Evolutionary conservation across 2,113 vertebrate genomes (phyloP).

Genomic region (Toxotes chatareus): DNA sequence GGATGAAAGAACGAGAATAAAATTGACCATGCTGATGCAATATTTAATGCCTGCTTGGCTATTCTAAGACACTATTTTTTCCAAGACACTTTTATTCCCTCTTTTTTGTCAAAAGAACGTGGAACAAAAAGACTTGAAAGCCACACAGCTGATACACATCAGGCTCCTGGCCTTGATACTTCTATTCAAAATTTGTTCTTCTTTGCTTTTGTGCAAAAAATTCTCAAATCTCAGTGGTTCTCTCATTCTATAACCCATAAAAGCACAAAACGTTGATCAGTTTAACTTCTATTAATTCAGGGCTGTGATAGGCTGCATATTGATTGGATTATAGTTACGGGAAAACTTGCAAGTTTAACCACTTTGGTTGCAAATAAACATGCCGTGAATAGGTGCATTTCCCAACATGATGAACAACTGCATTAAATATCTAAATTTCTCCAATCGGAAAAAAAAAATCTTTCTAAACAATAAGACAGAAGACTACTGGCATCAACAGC

Average conservation of each 20-base stretch:
- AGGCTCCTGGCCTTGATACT: constrained; percentile 30
- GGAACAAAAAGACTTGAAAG: constrained; percentile 35
- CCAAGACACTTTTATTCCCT: neutral
- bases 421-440: neutral
- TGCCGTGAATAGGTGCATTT: too few species aligned
- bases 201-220: constrained; percentile 16
- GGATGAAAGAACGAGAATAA: constrained; percentile 35
- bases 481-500: too few species aligned
- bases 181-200: neutral
- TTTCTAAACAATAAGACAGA: neutral
- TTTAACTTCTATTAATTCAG: neutral
- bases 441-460: neutral
- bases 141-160: constrained; percentile 19
- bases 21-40: constrained; percentile 45
- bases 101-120: constrained; percentile 45
- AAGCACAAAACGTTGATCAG: neutral
- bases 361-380: neutral
- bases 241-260: neutral
- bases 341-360: neutral
- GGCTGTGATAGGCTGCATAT: neutral
- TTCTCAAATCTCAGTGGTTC: neutral
- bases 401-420: too few species aligned
- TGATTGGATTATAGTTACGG: neutral
- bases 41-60: constrained; percentile 40
- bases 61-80: constrained; percentile 21